Conservation (phyloP, 2,888 invertebrate genomes). For the Cylloceria caligata region DNA sequence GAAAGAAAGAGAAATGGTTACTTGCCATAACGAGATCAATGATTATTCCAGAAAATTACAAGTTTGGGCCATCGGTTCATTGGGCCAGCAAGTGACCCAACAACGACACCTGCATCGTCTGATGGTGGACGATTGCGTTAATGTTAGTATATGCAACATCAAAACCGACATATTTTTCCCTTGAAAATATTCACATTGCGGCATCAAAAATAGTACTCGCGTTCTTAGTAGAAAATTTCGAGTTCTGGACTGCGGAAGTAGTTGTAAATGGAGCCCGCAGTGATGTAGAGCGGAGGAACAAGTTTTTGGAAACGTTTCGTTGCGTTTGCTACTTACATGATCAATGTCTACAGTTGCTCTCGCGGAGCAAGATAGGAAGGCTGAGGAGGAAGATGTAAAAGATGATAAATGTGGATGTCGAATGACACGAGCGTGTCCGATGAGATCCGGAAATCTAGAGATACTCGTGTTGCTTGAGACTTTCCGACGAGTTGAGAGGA, state of each 20-base stretch:
- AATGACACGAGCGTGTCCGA: conserved; percentile 7
- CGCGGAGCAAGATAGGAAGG: not conserved
- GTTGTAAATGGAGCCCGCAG: conserved; percentile 17
- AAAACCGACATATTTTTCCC: not conserved
- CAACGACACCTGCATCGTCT: no score
- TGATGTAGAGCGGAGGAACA: not conserved
- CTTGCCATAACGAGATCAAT: no score
- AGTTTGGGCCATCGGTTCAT: no score
- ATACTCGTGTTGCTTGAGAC: no score
- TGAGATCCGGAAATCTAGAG: conserved; percentile 30
- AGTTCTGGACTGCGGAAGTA: conserved; percentile 13
- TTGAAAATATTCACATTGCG: not conserved
- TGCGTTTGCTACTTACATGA: conserved; percentile 7
- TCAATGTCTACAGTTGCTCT: not conserved
- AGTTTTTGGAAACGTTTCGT: conserved; percentile 6
- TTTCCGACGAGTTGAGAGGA: no score
- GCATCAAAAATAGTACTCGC: not conserved
- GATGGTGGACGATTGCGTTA: no score
- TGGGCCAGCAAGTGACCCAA: no score
- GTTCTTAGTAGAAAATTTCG: not conserved
- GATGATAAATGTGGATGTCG: not conserved
- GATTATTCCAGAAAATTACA: no score
- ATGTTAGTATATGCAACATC: no score
- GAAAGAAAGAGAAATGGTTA: no score
- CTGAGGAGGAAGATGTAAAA: not conserved